Evolutionary conservation across 2,888 invertebrate species (phyloP).

Genomic region (Agriotes lineatus): DNA sequence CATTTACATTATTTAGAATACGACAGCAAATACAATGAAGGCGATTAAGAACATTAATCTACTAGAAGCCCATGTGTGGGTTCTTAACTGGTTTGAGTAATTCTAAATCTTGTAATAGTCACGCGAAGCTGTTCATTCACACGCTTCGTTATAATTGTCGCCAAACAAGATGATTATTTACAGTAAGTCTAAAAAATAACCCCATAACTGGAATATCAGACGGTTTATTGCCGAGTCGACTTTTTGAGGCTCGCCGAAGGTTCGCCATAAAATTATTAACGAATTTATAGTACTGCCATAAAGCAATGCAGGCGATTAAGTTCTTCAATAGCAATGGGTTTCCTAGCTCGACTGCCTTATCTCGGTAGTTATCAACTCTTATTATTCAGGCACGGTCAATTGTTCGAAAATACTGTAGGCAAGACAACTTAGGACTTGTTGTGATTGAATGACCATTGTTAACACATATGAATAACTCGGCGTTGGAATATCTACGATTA

Average conservation of each 20-base stretch:
- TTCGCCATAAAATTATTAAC: not conserved
- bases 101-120: constrained; percentile 20
- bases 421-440: not conserved
- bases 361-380: constrained; percentile 6
- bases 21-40: constrained; percentile 5
- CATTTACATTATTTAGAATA: not conserved
- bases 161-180: constrained; percentile 10
- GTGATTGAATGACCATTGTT: not conserved
- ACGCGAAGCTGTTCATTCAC: constrained; percentile 22
- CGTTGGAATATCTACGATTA: not conserved
- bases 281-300: not conserved
- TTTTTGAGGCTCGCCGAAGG: not conserved
- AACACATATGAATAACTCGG: not conserved
- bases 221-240: not conserved
- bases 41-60: constrained; percentile 5
- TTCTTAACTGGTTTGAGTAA: constrained; percentile 27
- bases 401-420: constrained; percentile 9
- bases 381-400: constrained; percentile 3
- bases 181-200: not conserved
- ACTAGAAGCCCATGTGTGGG: constrained; percentile 20
- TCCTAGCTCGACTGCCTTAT: not conserved
- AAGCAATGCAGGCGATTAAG: not conserved
- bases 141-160: constrained; percentile 10
- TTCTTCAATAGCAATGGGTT: not conserved
- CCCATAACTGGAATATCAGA: not conserved